Evolutionary conservation across 2,113 vertebrate genomes (phyloP), one percentile per base, ranked within the genome.

Genomic region (Peromyscus californicus): DNA sequence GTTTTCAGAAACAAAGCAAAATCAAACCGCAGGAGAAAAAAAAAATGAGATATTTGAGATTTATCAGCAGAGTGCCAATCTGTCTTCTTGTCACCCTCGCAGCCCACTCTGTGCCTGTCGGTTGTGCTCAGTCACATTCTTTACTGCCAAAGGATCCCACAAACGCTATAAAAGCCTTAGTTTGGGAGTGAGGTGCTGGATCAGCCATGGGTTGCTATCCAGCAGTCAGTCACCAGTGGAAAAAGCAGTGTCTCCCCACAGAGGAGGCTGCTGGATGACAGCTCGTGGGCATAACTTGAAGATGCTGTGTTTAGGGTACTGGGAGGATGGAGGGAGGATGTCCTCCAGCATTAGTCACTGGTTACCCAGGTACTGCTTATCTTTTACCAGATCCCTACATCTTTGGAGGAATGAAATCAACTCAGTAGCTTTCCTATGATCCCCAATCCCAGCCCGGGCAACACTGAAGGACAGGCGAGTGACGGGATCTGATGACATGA

Each of bases 191-290:
- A 97, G 96, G 42, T 0, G 51, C 97, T 90, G 42, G 45, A 93
- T 90, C 67, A 80, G 82, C 72, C 72, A 91, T 94, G 96, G 91
- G 61, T 91, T 94, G 93, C 89, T 97, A 79, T 61, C 72, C 0
- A 1, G 85, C 70, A 95, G 63, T 5, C 65, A 97, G 80, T 8
- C 2, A 92, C 93, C 97, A 85, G 85, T 63, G 93, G 94, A 90
- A 98, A 96, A 93, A 95, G 87, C 97, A 88, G 93, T 97, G 96
- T 98, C 98, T 94, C 83, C 80, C 65, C 78, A 90, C 94, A 94
- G 86, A 72, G 93, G 33, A 98, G 84, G 88, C 31, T 96, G 95
- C 96, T 91, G 42, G 91, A 90, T 4, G 0, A 22, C 93, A 89
- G 94, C 74, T 87, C 92, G 93, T 67, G 67, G 97, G 82, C 0